Evolutionary conservation across 2,888 invertebrate species (phyloP), one percentile per base, ranked within the genome.

Genomic region (Nebria salina): DNA sequence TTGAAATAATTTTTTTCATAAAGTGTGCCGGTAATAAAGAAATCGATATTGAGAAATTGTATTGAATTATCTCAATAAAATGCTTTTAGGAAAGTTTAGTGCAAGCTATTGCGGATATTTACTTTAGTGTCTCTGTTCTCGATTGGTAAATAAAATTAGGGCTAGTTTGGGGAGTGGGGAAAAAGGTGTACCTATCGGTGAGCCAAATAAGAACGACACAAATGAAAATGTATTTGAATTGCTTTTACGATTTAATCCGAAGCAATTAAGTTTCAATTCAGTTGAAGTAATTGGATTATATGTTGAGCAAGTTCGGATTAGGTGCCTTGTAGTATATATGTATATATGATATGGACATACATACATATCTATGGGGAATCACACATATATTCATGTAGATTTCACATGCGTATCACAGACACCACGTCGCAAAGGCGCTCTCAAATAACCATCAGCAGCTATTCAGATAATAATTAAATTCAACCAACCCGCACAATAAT

Each of bases 231-330:
- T 75, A 81, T 81, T 81, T 81, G 70, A 81, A 81, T 81, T 73
- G 80, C n/a, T 81, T 76, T 76, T 64, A 54, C 72, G 41, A 41
- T 75, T 70, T 81, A 81, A 76, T 76, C 80, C 76, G 65, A 75
- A 75, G 26, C 80, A 81, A 81, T 81, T 81, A 81, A 75, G 80
- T 81, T 75, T 70, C 75, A 81, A 75, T 81, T 81, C 75, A 72
- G 70, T 72, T 65, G 75, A 75, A 81, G 80, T 81, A 81, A 75
- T 76, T 75, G 80, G 80, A 81, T 81, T 81, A 76, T 54, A 54
- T 70, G 65, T 81, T 43, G 42, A 43, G 70, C 43, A 73, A 75
- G 80, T 70, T 26, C 20, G 70, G 26, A 70, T 11, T 70, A 20
- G 26, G 25, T 11, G 8, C 11, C 6, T 15, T 25, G n/a, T 66